Percentiles rank a stretch among this genome's conserved stretches.
phyloP scores from a whole-genome alignment of 1,140 invertebrate genomes.

The Bombus superbus region DNA sequence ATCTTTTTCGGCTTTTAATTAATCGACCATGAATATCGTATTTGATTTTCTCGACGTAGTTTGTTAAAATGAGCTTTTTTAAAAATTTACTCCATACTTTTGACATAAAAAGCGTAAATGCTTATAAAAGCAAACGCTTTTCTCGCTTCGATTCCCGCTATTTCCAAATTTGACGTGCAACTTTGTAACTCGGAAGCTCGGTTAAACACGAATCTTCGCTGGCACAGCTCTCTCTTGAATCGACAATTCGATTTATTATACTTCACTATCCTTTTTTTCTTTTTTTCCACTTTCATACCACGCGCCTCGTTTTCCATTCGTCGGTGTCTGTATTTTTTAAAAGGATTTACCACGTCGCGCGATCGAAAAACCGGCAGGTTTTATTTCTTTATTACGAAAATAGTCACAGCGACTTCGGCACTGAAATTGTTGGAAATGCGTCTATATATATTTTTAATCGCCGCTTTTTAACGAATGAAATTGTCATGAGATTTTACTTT shows the following conservation, averaged over 20 bases:
- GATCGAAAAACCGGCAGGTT: neutral
- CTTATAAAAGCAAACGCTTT: neutral
- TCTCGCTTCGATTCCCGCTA: neutral
- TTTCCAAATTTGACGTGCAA: neutral
- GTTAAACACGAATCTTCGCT: neutral
- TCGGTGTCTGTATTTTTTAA: neutral
- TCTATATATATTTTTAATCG: conserved; percentile 8
- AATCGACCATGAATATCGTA: no score
- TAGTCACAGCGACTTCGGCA: neutral
- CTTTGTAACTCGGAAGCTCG: neutral
- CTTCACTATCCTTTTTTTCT: neutral
- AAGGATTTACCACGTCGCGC: neutral
- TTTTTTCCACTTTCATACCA: neutral
- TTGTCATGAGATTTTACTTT: neutral
- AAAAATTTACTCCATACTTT: no score
- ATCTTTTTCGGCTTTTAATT: no score
- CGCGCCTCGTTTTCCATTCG: neutral
- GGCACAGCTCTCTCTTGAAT: neutral
- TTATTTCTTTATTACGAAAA: conserved; percentile 3
- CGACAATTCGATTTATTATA: neutral
- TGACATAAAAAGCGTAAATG: no score
- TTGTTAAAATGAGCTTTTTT: no score
- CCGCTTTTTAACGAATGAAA: conserved; percentile 11
- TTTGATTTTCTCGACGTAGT: no score
- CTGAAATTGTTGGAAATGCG: neutral